A percentile compares a stretch with the other conserved stretches of the same genome.
Evolutionary conservation across 2,113 vertebrate species (phyloP).

Genomic region (Thamnophis sirtalis): DNA sequence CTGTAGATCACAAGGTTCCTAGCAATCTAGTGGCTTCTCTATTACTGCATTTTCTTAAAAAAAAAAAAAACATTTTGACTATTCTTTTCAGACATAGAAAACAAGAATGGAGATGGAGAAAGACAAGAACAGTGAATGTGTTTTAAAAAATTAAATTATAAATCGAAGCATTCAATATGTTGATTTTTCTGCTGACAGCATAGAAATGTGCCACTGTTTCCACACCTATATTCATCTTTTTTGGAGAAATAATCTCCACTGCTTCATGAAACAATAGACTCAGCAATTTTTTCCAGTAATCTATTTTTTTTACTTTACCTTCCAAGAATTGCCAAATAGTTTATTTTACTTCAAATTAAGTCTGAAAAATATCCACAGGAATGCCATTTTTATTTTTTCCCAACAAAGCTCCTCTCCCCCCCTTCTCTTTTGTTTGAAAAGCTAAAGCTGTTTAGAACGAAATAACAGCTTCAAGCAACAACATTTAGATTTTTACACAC

Average conservation of each 20-base stretch:
- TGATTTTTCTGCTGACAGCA: slow-evolving; percentile 38
- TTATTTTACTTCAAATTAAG: slow-evolving; percentile 42
- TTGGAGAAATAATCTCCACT: slow-evolving; percentile 32
- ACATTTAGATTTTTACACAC: slow-evolving; percentile 45
- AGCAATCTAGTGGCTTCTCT: background rate
- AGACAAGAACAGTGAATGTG: background rate
- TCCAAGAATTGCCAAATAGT: slow-evolving; percentile 25
- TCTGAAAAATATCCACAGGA: slow-evolving; percentile 33
- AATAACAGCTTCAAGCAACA: slow-evolving; percentile 42
- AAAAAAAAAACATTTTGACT: slow-evolving; percentile 13
- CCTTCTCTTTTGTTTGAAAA: slow-evolving; percentile 72
- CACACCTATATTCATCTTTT: slow-evolving; percentile 45
- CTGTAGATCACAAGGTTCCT: background rate
- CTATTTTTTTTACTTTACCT: slow-evolving; percentile 33
- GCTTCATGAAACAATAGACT: slow-evolving; percentile 66
- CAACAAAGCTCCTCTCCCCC: slow-evolving; percentile 48
- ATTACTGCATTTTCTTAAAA: slow-evolving; percentile 1
- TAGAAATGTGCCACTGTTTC: background rate
- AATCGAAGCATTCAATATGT: background rate
- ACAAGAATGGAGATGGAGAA: background rate
- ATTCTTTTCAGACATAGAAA: slow-evolving; percentile 1
- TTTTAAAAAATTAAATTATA: slow-evolving; percentile 6
- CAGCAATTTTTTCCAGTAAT: slow-evolving; percentile 44
- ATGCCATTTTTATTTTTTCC: slow-evolving; percentile 25
- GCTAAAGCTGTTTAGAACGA: slow-evolving; percentile 48